Conservation (phyloP, 2,113 vertebrate genomes). For the Alethe castanea region DNA sequence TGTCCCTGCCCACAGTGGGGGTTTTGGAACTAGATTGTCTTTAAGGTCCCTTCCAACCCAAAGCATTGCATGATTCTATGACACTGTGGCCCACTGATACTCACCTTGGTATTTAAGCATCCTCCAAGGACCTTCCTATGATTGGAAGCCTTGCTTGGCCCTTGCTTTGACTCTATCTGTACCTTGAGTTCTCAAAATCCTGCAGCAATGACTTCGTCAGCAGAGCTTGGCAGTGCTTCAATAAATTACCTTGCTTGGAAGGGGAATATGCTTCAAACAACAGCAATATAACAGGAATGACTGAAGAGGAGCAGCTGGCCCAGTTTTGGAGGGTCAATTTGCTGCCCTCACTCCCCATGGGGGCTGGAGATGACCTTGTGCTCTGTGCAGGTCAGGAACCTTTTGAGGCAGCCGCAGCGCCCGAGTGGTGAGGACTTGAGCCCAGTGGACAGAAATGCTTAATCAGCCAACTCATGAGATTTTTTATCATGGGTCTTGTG, state of each 20-base stretch:
- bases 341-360: fast-evolving
- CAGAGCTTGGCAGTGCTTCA: neutral
- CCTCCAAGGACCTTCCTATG: neutral
- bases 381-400: neutral
- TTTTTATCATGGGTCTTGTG: slow-evolving; percentile 20
- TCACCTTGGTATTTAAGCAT: neutral
- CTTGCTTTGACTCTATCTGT: neutral
- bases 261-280: neutral
- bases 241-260: neutral
- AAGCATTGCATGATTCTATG: neutral
- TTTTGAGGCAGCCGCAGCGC: fast-evolving
- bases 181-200: neutral
- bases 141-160: neutral
- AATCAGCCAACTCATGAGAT: neutral
- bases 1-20: neutral
- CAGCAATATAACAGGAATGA: neutral
- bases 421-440: fast-evolving
- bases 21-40: fast-evolving
- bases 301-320: neutral
- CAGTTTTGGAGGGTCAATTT: neutral
- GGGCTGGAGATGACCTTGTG: fast-evolving
- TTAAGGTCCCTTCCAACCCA: neutral
- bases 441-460: neutral
- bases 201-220: neutral
- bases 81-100: neutral